Evolutionary conservation across 1,140 invertebrate genomes (phyloP).

Genomic region (Nasonia longicornis): DNA sequence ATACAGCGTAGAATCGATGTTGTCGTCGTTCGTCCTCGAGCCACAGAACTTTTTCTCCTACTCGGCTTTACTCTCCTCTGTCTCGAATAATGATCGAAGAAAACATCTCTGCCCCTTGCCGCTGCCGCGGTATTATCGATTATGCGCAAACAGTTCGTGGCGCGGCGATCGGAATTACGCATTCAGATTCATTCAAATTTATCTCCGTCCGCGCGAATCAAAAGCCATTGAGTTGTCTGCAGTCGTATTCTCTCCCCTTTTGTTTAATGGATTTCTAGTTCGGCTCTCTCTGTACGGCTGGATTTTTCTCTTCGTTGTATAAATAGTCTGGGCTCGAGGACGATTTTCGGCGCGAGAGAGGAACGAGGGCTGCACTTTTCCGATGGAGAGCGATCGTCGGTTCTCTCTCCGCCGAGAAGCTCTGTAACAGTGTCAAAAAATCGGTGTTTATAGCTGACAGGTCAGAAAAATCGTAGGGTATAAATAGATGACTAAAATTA

Average conservation of each 20-base stretch:
- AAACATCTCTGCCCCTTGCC: too few species aligned
- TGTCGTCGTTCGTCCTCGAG: conserved; percentile 38
- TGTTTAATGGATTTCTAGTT: not conserved
- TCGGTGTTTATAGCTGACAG: too few species aligned
- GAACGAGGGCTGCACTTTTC: too few species aligned
- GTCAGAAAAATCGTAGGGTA: too few species aligned
- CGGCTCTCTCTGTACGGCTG: not conserved
- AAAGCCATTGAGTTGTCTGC: not conserved
- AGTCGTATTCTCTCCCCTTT: not conserved
- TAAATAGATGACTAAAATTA: too few species aligned
- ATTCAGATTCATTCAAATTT: not conserved
- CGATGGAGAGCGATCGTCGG: conserved; percentile 8
- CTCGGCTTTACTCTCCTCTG: too few species aligned
- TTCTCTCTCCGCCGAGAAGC: conserved; percentile 4
- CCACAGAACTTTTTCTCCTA: not conserved
- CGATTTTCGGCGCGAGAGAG: not conserved
- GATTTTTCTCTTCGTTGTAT: too few species aligned
- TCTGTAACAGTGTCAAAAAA: too few species aligned
- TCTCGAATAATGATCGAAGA: too few species aligned
- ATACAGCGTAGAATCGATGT: conserved; percentile 49
- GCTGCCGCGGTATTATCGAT: not conserved
- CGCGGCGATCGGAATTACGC: not conserved
- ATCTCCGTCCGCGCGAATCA: not conserved
- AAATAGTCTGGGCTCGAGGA: not conserved
- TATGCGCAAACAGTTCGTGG: not conserved